These are phyloP conservation scores for Mus pahari DNA, from an alignment of 2,113 vertebrate species.

Conservation along the genomic window DNA sequence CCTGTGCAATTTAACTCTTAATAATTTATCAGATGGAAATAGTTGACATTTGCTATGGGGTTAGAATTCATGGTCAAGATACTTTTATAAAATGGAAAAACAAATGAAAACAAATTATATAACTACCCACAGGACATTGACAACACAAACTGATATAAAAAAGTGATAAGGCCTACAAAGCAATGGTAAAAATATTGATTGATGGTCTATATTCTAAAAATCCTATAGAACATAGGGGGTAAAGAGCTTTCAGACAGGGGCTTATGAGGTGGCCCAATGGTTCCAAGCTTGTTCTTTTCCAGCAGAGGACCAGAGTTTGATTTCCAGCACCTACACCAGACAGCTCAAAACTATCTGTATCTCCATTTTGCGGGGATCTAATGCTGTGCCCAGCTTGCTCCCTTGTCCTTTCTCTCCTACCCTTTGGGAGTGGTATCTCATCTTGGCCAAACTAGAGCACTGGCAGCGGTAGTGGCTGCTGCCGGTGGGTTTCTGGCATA, in stretches of 20 bases:
- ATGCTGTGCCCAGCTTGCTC: not conserved
- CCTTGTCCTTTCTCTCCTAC: not conserved
- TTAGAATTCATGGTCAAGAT: not conserved
- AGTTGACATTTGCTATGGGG: not conserved
- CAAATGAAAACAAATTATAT: not conserved
- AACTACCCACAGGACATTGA: not conserved
- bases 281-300: not conserved
- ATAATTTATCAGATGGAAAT: not conserved
- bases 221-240: not conserved
- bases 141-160: not conserved
- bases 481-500: not conserved
- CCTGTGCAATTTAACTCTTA: not conserved
- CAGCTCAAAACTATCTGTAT: not conserved
- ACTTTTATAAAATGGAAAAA: not conserved
- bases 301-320: not conserved
- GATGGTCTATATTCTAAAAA: not conserved
- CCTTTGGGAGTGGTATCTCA: not conserved
- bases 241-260: not conserved
- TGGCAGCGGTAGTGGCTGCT: not conserved
- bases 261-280: not conserved
- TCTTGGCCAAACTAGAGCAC: not conserved
- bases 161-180: not conserved
- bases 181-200: not conserved
- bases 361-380: no score
- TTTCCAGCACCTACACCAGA: not conserved